phyloP scores from a whole-genome alignment of 1,140 invertebrate genomes.

The Lineus longissimus region DNA sequence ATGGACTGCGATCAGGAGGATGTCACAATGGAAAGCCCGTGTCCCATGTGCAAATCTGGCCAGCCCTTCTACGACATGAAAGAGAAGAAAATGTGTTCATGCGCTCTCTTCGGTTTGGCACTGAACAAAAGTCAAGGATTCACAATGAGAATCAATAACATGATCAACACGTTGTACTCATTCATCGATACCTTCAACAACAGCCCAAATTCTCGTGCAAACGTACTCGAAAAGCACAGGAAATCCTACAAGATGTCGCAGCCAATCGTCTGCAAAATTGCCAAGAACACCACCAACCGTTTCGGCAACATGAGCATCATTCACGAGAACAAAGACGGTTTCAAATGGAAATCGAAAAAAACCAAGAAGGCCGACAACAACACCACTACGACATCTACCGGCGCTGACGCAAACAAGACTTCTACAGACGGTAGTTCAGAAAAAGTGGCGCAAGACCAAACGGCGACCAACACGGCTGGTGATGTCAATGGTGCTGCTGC shows the following conservation, averaged over 20 bases:
- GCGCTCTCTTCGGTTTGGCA: neutral
- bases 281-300: neutral
- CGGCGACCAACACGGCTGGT: neutral
- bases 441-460: neutral
- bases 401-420: neutral
- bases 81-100: neutral
- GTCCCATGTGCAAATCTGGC: slow-evolving; percentile 4
- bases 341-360: slow-evolving; percentile 7
- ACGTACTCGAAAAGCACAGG: slow-evolving; percentile 1
- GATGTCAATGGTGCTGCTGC: neutral
- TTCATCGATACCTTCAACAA: slow-evolving; percentile 6
- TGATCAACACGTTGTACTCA: slow-evolving; percentile 3
- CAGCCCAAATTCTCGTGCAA: neutral
- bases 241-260: slow-evolving; percentile 7
- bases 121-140: slow-evolving; percentile 1
- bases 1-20: neutral
- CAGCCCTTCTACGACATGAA: neutral
- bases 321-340: slow-evolving; percentile 7
- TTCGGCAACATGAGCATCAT: slow-evolving; percentile 8
- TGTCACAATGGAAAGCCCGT: slow-evolving; percentile 1
- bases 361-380: neutral
- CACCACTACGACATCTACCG: too few species aligned
- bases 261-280: neutral
- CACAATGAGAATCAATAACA: neutral
- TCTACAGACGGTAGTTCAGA: neutral